A percentile compares a stretch with the other conserved stretches of the same genome.
Conservation (phyloP, 2,888 invertebrate species). For the Pyrrhia umbra region DNA sequence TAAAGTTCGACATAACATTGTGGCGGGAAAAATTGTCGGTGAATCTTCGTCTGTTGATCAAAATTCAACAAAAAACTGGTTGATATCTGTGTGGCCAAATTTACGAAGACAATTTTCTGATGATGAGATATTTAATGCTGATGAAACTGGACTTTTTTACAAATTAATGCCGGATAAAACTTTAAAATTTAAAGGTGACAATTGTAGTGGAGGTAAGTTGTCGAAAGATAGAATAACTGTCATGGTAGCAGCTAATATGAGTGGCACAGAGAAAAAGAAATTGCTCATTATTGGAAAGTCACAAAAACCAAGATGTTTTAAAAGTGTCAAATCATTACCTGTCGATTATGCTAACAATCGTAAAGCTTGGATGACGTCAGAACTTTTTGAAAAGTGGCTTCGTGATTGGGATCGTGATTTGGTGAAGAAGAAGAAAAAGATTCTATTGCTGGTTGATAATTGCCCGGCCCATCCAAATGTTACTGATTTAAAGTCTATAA, state of each 20-base stretch:
- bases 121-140: not conserved
- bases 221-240: constrained; percentile 53
- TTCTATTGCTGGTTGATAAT: constrained; percentile 29
- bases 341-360: constrained; percentile 10
- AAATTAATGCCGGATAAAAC: constrained; percentile 34
- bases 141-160: too few species aligned
- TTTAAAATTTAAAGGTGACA: constrained; percentile 54
- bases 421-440: constrained; percentile 22
- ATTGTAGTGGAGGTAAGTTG: constrained; percentile 51
- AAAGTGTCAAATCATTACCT: not conserved
- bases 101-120: not conserved
- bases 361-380: constrained; percentile 9
- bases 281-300: constrained; percentile 53
- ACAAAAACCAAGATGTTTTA: constrained; percentile 3
- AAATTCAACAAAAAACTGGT: not conserved
- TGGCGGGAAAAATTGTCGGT: too few species aligned
- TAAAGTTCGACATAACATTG: constrained; percentile 19
- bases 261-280: constrained; percentile 51
- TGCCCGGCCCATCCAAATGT: constrained; percentile 30
- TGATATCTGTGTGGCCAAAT: not conserved
- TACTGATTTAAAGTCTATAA: too few species aligned
- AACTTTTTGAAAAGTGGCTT: constrained; percentile 15
- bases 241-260: constrained; percentile 59
- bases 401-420: constrained; percentile 25
- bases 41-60: not conserved